Percentiles rank a stretch among this genome's conserved stretches.
These are phyloP conservation scores for Thinocorus orbignyianus DNA, from an alignment of 2,113 vertebrate species.

Conservation along the genomic window DNA sequence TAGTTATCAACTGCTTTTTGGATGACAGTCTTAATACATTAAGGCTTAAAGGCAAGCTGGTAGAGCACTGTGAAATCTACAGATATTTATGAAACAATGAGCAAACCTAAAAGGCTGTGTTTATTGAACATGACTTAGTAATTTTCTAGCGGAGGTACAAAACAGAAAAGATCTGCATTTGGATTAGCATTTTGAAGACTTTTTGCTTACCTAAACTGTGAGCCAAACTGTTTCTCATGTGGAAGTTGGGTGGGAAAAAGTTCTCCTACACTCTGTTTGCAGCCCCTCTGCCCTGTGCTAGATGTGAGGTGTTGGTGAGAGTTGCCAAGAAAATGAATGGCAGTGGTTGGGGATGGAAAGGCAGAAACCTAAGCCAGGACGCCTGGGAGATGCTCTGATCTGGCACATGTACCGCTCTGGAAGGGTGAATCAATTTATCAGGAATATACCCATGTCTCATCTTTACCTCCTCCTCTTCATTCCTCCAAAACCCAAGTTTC, in stretches of 20 bases:
- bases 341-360: neutral
- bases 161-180: conserved; percentile 1
- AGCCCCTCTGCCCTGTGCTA: neutral
- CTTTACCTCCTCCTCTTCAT: neutral
- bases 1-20: neutral
- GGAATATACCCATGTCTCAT: neutral
- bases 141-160: neutral
- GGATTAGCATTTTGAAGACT: neutral
- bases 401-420: neutral
- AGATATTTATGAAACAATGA: neutral
- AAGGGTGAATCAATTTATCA: neutral
- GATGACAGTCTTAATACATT: conserved; percentile 13
- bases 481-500: neutral
- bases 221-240: neutral
- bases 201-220: neutral
- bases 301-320: neutral
- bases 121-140: neutral
- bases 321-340: neutral
- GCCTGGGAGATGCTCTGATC: conserved; percentile 7
- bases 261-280: conserved; percentile 1
- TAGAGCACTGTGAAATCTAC: neutral
- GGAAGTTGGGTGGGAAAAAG: neutral
- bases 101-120: neutral
- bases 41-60: neutral
- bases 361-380: conserved; percentile 14